Conservation (phyloP, 2,888 invertebrate genomes). For the Kryphioiulus occultus region DNA sequence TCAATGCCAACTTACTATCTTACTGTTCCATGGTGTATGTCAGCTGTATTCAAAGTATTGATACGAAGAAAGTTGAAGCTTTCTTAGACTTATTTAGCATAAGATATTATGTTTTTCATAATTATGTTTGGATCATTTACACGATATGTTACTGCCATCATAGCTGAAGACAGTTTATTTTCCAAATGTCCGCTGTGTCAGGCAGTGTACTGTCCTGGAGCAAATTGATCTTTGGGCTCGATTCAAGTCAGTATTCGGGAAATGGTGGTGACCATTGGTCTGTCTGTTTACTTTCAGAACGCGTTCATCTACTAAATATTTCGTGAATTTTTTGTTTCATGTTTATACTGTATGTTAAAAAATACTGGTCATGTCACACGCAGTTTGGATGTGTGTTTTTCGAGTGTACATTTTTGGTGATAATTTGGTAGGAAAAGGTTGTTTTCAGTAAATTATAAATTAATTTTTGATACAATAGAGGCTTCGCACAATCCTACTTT, state of each 20-base stretch:
- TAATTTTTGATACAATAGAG: background rate
- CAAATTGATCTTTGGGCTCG: too few relatives aligned
- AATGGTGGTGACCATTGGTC: too few relatives aligned
- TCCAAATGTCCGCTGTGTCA: too few relatives aligned
- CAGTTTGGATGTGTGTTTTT: background rate
- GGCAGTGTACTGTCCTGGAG: too few relatives aligned
- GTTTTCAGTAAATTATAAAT: background rate
- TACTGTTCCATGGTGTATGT: background rate
- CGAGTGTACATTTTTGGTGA: background rate
- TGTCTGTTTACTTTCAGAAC: background rate
- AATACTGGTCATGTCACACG: background rate
- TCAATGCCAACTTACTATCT: background rate
- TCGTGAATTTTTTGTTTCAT: background rate
- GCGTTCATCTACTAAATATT: background rate
- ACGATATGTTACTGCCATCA: too few relatives aligned
- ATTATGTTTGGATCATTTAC: too few relatives aligned
- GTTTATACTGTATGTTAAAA: constrained; percentile 21
- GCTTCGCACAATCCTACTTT: background rate
- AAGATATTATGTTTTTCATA: too few relatives aligned
- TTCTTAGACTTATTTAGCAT: too few relatives aligned
- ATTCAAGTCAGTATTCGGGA: too few relatives aligned
- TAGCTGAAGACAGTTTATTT: too few relatives aligned
- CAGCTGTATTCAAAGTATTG: too few relatives aligned
- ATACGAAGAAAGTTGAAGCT: too few relatives aligned
- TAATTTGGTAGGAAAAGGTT: background rate